phyloP scores from a whole-genome alignment of 2,113 vertebrate genomes.

The Psophia crepitans region DNA sequence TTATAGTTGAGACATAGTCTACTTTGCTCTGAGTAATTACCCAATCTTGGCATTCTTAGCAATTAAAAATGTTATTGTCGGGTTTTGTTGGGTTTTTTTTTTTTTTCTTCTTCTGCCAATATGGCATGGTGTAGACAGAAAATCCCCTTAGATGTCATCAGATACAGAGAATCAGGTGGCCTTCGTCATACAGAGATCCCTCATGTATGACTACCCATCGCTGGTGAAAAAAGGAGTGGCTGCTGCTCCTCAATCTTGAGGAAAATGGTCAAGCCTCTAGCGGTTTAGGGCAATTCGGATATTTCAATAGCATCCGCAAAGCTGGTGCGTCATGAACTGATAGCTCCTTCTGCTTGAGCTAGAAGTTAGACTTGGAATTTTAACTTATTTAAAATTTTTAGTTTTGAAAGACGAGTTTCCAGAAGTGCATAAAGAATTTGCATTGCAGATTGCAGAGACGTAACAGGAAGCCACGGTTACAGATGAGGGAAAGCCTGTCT shows the following conservation, averaged over 20 bases:
- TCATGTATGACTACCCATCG: rapidly evolving
- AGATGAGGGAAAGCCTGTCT: not conserved
- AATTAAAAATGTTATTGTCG: not conserved
- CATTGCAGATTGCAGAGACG: not conserved
- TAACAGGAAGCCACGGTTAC: not conserved
- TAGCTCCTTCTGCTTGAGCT: not conserved
- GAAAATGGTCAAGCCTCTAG: not conserved
- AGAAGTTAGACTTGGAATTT: not conserved
- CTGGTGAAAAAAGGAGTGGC: not conserved
- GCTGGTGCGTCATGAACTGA: rapidly evolving
- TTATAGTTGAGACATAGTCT: not conserved
- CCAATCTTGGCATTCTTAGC: not conserved
- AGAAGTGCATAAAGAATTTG: not conserved
- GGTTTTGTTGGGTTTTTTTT: not conserved
- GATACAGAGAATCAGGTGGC: not conserved
- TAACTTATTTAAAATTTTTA: not conserved
- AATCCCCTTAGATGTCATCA: not conserved
- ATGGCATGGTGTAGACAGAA: not conserved
- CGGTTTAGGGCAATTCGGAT: not conserved
- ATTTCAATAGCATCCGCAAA: not conserved
- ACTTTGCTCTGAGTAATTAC: not conserved
- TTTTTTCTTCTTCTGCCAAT: not conserved
- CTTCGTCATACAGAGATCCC: not conserved
- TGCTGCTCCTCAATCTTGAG: not conserved
- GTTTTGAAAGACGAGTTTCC: not conserved